A percentile compares a stretch with the other conserved stretches of the same genome.
These are phyloP conservation scores for Metridium senile DNA, from an alignment of 92 coral and sea anemone species.

Conservation along the genomic window DNA sequence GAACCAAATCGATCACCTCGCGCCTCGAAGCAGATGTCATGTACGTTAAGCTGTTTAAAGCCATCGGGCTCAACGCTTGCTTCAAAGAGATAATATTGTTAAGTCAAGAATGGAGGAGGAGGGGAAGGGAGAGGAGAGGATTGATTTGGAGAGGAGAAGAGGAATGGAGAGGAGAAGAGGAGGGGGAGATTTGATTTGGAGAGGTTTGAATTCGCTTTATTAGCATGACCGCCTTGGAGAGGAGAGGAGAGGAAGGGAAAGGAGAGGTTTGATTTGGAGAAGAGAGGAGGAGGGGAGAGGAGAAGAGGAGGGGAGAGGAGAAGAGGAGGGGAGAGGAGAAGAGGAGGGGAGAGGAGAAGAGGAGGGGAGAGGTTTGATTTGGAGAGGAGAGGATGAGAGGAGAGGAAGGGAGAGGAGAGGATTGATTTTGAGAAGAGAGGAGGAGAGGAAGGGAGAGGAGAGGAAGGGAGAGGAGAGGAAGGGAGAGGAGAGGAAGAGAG, in stretches of 20 bases:
- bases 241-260: too few relatives aligned
- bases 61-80: not conserved
- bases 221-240: too few relatives aligned
- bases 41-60: conserved; percentile 50
- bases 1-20: conserved; percentile 38
- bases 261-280: too few relatives aligned
- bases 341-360: too few relatives aligned
- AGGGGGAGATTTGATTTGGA: too few relatives aligned
- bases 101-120: too few relatives aligned
- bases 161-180: not conserved
- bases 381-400: not conserved
- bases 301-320: not conserved
- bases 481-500: not conserved
- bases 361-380: conserved; percentile 10
- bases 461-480: not conserved
- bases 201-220: too few relatives aligned
- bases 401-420: not conserved
- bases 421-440: not conserved
- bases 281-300: conserved; percentile 7
- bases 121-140: too few relatives aligned
- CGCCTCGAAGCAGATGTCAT: conserved; percentile 52
- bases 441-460: not conserved
- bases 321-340: too few relatives aligned
- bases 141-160: too few relatives aligned
- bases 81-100: not conserved